Evolutionary conservation across 2,888 invertebrate genomes (phyloP).

Genomic region (Microplitis manilae): DNA sequence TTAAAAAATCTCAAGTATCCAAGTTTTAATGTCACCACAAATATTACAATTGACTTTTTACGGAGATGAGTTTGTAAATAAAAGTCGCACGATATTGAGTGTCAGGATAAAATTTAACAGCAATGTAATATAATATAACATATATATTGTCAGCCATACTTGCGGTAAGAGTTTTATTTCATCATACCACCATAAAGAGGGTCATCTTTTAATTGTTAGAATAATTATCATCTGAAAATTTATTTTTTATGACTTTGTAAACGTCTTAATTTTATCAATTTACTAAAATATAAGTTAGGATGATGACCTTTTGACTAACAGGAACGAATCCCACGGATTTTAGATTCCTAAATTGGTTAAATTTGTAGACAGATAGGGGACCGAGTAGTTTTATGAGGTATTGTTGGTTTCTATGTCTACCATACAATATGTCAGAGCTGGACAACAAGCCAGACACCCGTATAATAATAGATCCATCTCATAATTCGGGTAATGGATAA

Average conservation of each 20-base stretch:
- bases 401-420: no score
- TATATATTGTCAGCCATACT: constrained; percentile 38
- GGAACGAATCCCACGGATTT: background rate
- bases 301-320: background rate
- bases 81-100: constrained; percentile 65
- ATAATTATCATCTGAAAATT: background rate
- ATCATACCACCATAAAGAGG: background rate
- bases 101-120: constrained; percentile 61
- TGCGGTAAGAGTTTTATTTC: constrained; percentile 37
- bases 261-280: no score
- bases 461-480: constrained; percentile 9
- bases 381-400: background rate
- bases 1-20: no score
- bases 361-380: background rate
- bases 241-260: no score
- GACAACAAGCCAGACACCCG: constrained; percentile 6
- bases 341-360: background rate
- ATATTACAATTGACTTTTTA: no score
- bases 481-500: constrained; percentile 1
- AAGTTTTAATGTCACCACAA: no score
- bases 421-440: no score
- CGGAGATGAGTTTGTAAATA: background rate
- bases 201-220: constrained; percentile 18
- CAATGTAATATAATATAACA: constrained; percentile 56
- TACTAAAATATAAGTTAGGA: background rate